A percentile compares a stretch with the other conserved stretches of the same genome.
Evolutionary conservation across 64 coral and sea anemone genomes (phyloP).

Genomic region (Porites australiensis): DNA sequence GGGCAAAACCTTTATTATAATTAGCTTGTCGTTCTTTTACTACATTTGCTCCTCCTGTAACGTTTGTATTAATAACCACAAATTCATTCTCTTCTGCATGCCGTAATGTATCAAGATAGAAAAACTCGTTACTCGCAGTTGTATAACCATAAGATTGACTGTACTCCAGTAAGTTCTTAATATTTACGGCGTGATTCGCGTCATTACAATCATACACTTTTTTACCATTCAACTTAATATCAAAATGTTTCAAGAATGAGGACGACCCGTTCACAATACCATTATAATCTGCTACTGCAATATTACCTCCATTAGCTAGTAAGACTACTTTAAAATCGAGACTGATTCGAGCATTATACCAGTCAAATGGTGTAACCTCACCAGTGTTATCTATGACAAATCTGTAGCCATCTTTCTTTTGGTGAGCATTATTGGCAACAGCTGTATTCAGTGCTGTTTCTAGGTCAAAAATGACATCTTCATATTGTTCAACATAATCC

Average conservation of each 20-base stretch:
- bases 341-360: background rate
- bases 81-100: background rate
- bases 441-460: no score
- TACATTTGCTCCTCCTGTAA: no score
- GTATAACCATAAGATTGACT: background rate
- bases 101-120: constrained; percentile 20
- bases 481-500: background rate
- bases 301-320: background rate
- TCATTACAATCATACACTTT: background rate
- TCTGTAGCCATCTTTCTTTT: no score
- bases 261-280: background rate
- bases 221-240: no score
- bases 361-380: background rate
- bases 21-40: no score
- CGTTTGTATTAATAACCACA: no score
- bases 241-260: no score
- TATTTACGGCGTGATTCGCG: background rate
- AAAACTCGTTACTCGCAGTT: constrained; percentile 34
- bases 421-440: background rate
- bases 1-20: constrained; percentile 20
- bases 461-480: no score
- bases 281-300: background rate
- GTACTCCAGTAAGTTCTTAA: constrained; percentile 49
- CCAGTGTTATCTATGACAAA: constrained; percentile 13
- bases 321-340: background rate